Conservation (phyloP, 2,113 vertebrate genomes). For the Amia ocellicauda region DNA sequence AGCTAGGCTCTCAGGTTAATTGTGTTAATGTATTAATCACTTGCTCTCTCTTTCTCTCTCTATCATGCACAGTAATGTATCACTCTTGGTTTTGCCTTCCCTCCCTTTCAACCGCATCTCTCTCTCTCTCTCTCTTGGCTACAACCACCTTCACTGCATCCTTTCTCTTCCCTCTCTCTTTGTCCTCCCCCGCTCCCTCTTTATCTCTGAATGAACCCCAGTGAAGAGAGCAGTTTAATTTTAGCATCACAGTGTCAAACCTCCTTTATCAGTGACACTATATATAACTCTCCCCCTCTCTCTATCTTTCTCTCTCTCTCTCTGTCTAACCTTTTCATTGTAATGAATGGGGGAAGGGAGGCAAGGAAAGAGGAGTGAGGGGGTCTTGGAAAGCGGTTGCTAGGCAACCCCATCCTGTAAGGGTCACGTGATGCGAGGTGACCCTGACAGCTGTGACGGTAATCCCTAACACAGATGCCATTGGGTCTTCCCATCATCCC, state of each 20-base stretch:
- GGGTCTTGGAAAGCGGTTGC: background rate
- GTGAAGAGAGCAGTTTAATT: background rate
- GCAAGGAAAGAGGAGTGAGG: background rate
- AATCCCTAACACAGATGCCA: background rate
- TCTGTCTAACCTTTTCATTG: too few species aligned
- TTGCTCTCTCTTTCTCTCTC: background rate
- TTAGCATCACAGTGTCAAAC: constrained; percentile 6
- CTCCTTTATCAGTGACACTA: background rate
- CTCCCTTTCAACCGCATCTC: background rate
- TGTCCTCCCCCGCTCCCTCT: background rate
- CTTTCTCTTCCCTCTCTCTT: background rate
- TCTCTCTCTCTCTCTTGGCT: background rate
- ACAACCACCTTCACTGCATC: background rate
- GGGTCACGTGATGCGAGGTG: constrained; percentile 19
- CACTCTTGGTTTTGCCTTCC: background rate
- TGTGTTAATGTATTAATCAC: background rate
- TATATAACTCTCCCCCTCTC: constrained; percentile 4
- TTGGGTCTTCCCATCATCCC: too few species aligned
- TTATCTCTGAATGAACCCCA: constrained; percentile 1
- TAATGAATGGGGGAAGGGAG: background rate
- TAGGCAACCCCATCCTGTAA: constrained; percentile 11
- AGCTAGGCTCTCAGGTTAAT: too few species aligned
- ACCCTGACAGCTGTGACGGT: constrained; percentile 21
- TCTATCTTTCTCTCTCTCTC: too few species aligned
- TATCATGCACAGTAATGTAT: background rate